Evolutionary conservation across 1,140 invertebrate genomes (phyloP), one percentile per base, ranked within the genome.

Genomic region (Drosophila serrata): DNA sequence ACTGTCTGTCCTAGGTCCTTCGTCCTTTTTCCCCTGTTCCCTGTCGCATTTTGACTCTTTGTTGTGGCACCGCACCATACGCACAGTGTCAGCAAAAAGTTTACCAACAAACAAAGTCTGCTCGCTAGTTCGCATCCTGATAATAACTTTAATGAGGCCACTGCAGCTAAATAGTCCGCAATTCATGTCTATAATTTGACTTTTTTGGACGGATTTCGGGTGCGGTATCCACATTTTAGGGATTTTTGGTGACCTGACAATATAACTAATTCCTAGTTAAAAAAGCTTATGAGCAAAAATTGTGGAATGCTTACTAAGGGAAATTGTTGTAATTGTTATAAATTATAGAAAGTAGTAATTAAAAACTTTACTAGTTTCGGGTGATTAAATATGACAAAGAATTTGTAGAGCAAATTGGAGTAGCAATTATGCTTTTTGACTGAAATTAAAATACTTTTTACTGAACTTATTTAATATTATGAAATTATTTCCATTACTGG

Each of bases 1-100:
- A 55, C 31, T 35, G 49, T 53, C 49, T 33, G 31, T 62, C 43
- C 12, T 42, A 4, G n/a, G 17, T 37, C 13, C 35, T 15, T 4
- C 1, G 33, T 39, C 49, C n/a, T 24, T 8, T n/a, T n/a, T 43
- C 40, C 17, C 11, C 17, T 22, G 24, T 29, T 17, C 15, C 22
- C 46, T 27, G 24, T 48, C 46, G 15, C 31, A 33, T 53, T 53
- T 53, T 4, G 49, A 17, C 29, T 7, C 39, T 61, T 73, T 63
- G 39, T 74, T 46, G 63, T 70, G 35, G 56, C 33, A 35, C 22
- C 33, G 17, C 24, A 24, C 37, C 46, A 45, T 40, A 72, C 56
- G 59, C 59, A 64, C 22, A 64, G 49, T 75, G 73, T 75, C 73
- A 75, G 73, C 73, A 75, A 42, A 75, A 75, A 75, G 72, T 75